Evolutionary conservation across 1,140 invertebrate species (phyloP).

Genomic region (Micrasema longulum): DNA sequence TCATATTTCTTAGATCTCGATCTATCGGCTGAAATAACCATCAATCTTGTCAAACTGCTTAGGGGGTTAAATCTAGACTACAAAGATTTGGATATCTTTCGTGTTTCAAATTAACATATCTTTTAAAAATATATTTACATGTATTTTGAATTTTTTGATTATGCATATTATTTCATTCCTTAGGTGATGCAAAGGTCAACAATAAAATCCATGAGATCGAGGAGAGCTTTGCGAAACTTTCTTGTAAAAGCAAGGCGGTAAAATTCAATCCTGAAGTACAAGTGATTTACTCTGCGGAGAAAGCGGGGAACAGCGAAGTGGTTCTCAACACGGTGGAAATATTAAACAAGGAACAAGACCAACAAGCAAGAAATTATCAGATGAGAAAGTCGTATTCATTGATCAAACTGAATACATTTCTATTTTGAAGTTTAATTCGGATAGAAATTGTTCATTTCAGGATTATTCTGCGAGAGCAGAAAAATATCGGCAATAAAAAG

Average conservation of each 20-base stretch:
- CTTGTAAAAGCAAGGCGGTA: slow-evolving; percentile 19
- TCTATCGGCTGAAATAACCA: too few relatives aligned
- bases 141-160: too few relatives aligned
- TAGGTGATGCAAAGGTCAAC: slow-evolving; percentile 10
- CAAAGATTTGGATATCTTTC: too few relatives aligned
- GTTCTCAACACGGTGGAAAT: slow-evolving; percentile 26
- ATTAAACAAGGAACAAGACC: slow-evolving; percentile 28
- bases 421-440: slow-evolving; percentile 7
- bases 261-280: slow-evolving; percentile 32
- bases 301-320: slow-evolving; percentile 15
- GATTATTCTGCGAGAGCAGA: too few relatives aligned
- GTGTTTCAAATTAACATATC: too few relatives aligned
- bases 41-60: too few relatives aligned
- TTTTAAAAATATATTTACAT: too few relatives aligned
- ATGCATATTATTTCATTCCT: background rate
- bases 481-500: too few relatives aligned
- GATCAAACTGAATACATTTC: slow-evolving; percentile 28
- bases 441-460: too few relatives aligned
- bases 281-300: slow-evolving; percentile 11
- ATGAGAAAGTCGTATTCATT: slow-evolving; percentile 28
- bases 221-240: background rate
- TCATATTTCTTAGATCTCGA: too few relatives aligned
- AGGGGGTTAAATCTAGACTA: too few relatives aligned
- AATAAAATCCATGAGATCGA: slow-evolving; percentile 5
- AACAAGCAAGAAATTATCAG: slow-evolving; percentile 20